Base-by-base conservation (phyloP, 2,797 vertebrate genomes). In the Setipinna tenuifilis region DNA sequence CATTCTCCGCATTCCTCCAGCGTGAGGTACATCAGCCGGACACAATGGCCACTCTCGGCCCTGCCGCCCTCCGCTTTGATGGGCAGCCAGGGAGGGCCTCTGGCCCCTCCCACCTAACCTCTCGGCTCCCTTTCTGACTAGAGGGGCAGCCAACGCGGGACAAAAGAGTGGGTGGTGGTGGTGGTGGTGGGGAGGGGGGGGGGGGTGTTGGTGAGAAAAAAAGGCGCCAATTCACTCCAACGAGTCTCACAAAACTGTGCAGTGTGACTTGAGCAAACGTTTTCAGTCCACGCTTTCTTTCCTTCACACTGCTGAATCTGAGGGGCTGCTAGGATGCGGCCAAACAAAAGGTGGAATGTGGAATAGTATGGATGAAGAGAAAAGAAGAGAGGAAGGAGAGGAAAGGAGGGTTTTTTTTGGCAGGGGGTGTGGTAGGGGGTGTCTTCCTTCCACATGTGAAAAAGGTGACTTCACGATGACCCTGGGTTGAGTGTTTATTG, bases 1-100 rank as follows among this genome's bases (percentile, higher is more conserved):
- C 87, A 94, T 94, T 93, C 93, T 92, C 88, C 57, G 89, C 91
- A 95, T 94, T 95, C 93, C 91, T 94, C 82, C 83, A 86, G 89
- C 91, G 87, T 93, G 87, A 88, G 35, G 68, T 86, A 90, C 86
- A 83, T 85, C 81, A 48, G 41, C 83, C 58, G 59, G 68, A 84
- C 87, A 90, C 87, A 88, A 87, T 88, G 58, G 82, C 68, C 86
- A 68, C 85, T 71, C 80, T 81, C 44, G 85, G 81, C 81, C 84
- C 46, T 12, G 10, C 88, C 90, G 88, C 89, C 87, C 83, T 9
- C 80, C 75, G 31, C 68, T 88, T 88, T 88, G 88, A 90, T 44
- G 46, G 88, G 87, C 86, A 87, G 85, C 86, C 88, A 88, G 87
- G 81, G 21, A 83, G 85, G 85, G 87, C 28, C 68, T 82, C 54